Percentiles rank a stretch among this genome's conserved stretches.
Evolutionary conservation across 2,888 invertebrate species (phyloP).

Genomic region (Sarcophaga variegata): DNA sequence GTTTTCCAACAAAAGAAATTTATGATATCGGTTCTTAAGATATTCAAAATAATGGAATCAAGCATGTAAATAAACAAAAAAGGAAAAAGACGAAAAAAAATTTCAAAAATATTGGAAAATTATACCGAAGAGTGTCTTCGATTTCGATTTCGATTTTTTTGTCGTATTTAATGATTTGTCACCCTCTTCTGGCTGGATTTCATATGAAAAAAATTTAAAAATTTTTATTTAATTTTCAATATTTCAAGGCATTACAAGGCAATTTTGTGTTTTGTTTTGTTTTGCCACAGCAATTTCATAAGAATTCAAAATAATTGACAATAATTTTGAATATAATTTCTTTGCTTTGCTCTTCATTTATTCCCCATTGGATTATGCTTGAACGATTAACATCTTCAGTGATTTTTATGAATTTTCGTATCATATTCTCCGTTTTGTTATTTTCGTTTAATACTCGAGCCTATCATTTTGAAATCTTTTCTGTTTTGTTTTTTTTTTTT

Average conservation of each 20-base stretch:
- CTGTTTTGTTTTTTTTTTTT: no score
- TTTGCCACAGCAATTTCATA: slow-evolving; percentile 49
- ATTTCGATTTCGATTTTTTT: background rate
- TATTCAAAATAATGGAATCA: background rate
- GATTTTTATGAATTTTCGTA: slow-evolving; percentile 46
- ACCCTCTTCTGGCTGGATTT: background rate
- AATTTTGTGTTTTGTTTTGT: slow-evolving; percentile 55
- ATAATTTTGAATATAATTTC: slow-evolving; percentile 37
- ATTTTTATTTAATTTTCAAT: background rate
- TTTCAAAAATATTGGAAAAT: background rate
- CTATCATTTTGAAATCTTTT: slow-evolving; percentile 27
- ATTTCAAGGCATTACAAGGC: slow-evolving; percentile 58
- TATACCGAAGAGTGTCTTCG: no score
- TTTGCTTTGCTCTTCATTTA: slow-evolving; percentile 44
- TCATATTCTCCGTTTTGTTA: no score
- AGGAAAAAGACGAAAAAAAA: background rate
- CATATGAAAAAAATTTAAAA: background rate
- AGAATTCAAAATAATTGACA: slow-evolving; percentile 52
- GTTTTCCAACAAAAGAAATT: slow-evolving; percentile 9
- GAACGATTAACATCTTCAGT: slow-evolving; percentile 44
- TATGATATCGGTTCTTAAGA: background rate
- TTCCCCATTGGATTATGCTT: slow-evolving; percentile 42
- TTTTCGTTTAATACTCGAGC: no score
- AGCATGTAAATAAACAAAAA: background rate
- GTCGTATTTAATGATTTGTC: background rate